phyloP scores from a whole-genome alignment of 2,888 invertebrate genomes.

The Melanargia galathea region DNA sequence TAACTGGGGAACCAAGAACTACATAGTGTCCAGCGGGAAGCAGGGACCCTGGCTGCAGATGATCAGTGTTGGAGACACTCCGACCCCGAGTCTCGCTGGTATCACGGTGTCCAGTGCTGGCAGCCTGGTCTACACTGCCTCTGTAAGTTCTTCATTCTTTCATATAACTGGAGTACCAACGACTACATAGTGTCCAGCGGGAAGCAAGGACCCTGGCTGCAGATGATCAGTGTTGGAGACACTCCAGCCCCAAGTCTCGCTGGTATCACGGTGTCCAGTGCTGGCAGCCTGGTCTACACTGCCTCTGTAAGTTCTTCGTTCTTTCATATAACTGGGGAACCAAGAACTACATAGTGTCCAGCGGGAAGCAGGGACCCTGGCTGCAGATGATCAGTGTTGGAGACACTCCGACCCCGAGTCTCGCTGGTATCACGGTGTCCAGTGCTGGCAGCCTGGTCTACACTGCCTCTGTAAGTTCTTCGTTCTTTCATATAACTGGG shows the following conservation, averaged over 20 bases:
- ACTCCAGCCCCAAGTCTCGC: slow-evolving; percentile 78
- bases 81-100: slow-evolving; percentile 79
- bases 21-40: not conserved
- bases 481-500: not conserved
- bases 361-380: not conserved
- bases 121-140: slow-evolving; percentile 79
- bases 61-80: slow-evolving; percentile 83
- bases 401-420: slow-evolving; percentile 80
- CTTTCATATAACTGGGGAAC: not conserved
- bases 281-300: slow-evolving; percentile 50
- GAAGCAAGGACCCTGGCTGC: not conserved
- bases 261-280: slow-evolving; percentile 64
- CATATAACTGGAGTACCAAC: too few relatives aligned
- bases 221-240: slow-evolving; percentile 84
- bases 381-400: slow-evolving; percentile 81
- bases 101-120: slow-evolving; percentile 68
- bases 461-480: slow-evolving; percentile 80
- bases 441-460: slow-evolving; percentile 75
- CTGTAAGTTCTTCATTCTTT: slow-evolving; percentile 63
- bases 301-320: slow-evolving; percentile 19
- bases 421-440: slow-evolving; percentile 67
- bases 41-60: slow-evolving; percentile 46
- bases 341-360: not conserved
- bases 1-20: too few relatives aligned
- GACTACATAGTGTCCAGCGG: not conserved